Conservation (phyloP, 2,888 invertebrate species). For the Plebejus argus region DNA sequence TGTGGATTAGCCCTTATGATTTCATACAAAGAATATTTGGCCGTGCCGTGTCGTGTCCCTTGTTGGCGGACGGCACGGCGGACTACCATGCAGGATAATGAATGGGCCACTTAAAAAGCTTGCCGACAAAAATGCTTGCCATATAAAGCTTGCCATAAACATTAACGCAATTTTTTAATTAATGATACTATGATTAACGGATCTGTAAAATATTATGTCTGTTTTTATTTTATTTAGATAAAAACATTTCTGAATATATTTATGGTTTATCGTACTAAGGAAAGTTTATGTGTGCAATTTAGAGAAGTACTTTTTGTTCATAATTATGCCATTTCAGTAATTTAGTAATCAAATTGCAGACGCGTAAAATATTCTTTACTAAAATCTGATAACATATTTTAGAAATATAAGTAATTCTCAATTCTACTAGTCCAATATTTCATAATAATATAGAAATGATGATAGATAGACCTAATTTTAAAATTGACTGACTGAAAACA, state of each 20-base stretch:
- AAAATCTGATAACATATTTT: background rate
- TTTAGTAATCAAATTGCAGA: background rate
- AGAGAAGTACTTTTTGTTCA: background rate
- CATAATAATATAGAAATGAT: background rate
- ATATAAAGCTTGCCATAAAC: too few relatives aligned
- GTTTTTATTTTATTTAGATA: background rate
- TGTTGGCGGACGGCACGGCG: too few relatives aligned
- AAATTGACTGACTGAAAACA: background rate
- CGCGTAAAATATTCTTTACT: background rate
- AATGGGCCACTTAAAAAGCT: too few relatives aligned
- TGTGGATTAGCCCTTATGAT: too few relatives aligned
- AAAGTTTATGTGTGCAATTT: background rate
- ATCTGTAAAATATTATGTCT: too few relatives aligned
- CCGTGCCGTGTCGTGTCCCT: too few relatives aligned
- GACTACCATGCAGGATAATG: too few relatives aligned
- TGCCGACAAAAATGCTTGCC: too few relatives aligned
- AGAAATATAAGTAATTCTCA: background rate
- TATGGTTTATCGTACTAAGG: background rate
- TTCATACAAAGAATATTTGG: too few relatives aligned
- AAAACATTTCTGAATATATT: background rate
- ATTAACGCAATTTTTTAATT: too few relatives aligned
- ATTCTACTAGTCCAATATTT: constrained; percentile 1
- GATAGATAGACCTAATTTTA: background rate
- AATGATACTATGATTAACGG: too few relatives aligned
- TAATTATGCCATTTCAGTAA: background rate